Conservation (phyloP, 1,140 invertebrate genomes). For the Lutraria rhynchaena region DNA sequence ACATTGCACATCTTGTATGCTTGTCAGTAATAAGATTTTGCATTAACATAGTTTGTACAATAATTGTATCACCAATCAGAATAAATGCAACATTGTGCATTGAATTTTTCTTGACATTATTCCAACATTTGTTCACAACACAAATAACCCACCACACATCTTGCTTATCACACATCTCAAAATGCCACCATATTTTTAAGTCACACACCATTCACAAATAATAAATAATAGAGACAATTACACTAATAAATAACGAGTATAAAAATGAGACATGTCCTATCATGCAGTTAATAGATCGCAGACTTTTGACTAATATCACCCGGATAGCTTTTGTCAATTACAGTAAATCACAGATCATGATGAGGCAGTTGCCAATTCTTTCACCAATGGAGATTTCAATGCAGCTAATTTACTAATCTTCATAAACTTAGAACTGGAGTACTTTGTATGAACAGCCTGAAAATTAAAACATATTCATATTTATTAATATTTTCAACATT, state of each 20-base stretch:
- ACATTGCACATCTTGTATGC: not conserved
- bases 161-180: not conserved
- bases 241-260: slow-evolving; percentile 1
- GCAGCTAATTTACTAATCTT: slow-evolving; percentile 82
- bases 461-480: too few relatives aligned
- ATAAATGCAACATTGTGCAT: not conserved
- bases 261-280: not conserved
- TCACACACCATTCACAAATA: not conserved
- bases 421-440: slow-evolving; percentile 82
- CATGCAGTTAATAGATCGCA: slow-evolving; percentile 2
- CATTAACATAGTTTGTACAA: slow-evolving; percentile 21
- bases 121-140: too few relatives aligned
- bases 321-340: not conserved
- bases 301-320: slow-evolving; percentile 6
- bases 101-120: too few relatives aligned
- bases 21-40: not conserved
- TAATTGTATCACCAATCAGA: not conserved
- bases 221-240: not conserved
- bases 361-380: slow-evolving; percentile 70
- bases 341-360: slow-evolving; percentile 37
- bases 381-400: slow-evolving; percentile 77
- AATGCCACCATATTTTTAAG: not conserved
- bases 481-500: too few relatives aligned
- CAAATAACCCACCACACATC: too few relatives aligned
- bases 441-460: slow-evolving; percentile 83